Conservation (phyloP, 2,797 vertebrate genomes). For the Syndactyla subalaris region DNA sequence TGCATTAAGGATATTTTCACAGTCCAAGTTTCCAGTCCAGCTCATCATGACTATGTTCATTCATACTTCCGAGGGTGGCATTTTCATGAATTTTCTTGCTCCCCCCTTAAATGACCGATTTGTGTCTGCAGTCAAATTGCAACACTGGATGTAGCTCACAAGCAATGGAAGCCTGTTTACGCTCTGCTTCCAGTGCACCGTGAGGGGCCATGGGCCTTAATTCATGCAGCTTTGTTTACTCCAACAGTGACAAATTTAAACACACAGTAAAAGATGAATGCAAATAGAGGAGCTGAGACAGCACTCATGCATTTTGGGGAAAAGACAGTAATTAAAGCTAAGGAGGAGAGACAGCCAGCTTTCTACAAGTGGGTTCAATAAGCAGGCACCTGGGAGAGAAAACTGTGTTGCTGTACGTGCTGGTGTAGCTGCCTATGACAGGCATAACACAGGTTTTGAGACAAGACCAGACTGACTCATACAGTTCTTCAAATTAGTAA, state of each 20-base stretch:
- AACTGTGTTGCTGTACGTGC: neutral
- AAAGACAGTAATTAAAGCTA: neutral
- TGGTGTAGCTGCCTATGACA: neutral
- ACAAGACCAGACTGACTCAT: neutral
- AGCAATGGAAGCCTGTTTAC: neutral
- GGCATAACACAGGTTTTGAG: neutral
- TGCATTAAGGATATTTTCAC: conserved; percentile 32
- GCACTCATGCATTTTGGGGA: accelerated
- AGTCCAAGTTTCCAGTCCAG: neutral
- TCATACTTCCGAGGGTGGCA: neutral
- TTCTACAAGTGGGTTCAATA: neutral
- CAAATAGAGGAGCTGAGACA: neutral
- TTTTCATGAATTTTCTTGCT: neutral
- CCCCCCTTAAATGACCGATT: neutral
- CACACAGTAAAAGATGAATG: neutral
- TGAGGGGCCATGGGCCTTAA: neutral
- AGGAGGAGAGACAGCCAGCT: neutral
- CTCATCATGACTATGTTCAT: neutral
- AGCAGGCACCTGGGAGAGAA: neutral
- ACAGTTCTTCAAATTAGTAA: neutral
- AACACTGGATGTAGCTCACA: neutral
- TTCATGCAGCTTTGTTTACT: neutral
- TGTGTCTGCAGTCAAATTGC: neutral
- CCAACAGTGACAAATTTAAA: neutral
- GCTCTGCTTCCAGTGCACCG: neutral